Evolutionary conservation across 2,888 invertebrate species (phyloP), one percentile per base, ranked within the genome.

Genomic region (Sarcophaga caerulescens): DNA sequence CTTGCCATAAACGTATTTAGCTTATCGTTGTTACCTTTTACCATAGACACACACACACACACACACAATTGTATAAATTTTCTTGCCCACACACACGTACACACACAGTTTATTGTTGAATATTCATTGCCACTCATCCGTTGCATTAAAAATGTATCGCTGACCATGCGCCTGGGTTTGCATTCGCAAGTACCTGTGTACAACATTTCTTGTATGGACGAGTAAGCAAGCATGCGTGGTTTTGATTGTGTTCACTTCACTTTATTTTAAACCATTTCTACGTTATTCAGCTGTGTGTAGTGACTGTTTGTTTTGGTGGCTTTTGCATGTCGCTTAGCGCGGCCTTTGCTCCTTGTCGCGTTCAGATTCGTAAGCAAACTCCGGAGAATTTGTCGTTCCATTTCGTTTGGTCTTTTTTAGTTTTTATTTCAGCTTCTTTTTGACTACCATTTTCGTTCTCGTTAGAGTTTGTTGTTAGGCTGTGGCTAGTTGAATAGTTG

Each of bases 271-370:
- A 35, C 35, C 35, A 10, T 35, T 35, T 35, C 35, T 81, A 78
- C 70, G 14, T 52, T 52, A 14, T 52, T 52, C 0, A 52, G 17
- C 70, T 86, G 77, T 21, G 69, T 83, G 77, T 81, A 19, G 60
- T 60, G 60, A 3, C 10, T 19, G 35, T 74, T 81, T 81, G 77
- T 80, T 74, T 84, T 81, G 77, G 78, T 86, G 74, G 74, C 86
- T 81, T 83, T 86, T 81, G 84, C 81, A 78, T 86, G 86, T 84
- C 80, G 76, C 83, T 83, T 80, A 81, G 52, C 69, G 19, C 81
- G 85, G 83, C 77, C 81, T 86, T 77, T 86, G 81, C 81, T 83
- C 81, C 83, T 80, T 79, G 68, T 73, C 73, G 77, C 73, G 52
- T 62, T 44, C 47, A 68, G 52, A 17, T 25, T 63, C 45, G 45